Conservation (phyloP, 2,888 invertebrate genomes). For the Drepanosiphum platanoidis region DNA sequence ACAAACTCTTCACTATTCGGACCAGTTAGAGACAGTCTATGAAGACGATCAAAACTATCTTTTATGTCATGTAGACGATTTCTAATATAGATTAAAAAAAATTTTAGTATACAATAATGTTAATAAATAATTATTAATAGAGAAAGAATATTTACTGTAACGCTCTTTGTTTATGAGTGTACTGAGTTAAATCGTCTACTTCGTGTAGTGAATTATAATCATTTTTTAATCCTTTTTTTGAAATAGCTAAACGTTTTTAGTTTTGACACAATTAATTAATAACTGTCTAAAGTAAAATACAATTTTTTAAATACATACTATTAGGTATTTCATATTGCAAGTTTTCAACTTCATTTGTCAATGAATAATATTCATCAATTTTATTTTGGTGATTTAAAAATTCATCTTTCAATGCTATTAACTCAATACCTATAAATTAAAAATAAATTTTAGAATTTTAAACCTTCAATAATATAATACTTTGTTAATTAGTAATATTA, state of each 20-base stretch:
- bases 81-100: conserved; percentile 67
- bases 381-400: conserved; percentile 92
- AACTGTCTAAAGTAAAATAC: conserved; percentile 25
- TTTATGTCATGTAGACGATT: conserved; percentile 80
- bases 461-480: not conserved
- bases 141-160: conserved; percentile 49
- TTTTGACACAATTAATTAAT: not conserved
- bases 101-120: not conserved
- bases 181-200: conserved; percentile 14
- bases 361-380: conserved; percentile 86
- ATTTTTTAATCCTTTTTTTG: conserved; percentile 50
- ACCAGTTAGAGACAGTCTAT: conserved; percentile 79
- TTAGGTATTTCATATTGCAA: conserved; percentile 55
- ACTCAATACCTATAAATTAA: conserved; percentile 74
- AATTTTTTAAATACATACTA: conserved; percentile 70
- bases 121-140: not conserved
- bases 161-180: conserved; percentile 51
- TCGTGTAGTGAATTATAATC: conserved; percentile 47
- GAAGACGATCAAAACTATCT: conserved; percentile 81
- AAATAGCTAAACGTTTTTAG: conserved; percentile 30
- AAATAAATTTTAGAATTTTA: not conserved
- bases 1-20: conserved; percentile 86
- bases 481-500: conserved; percentile 65
- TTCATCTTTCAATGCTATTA: conserved; percentile 85
- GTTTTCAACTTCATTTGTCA: conserved; percentile 77